Evolutionary conservation across 2,797 vertebrate genomes (phyloP).

Genomic region (Sorex maritimensis): DNA sequence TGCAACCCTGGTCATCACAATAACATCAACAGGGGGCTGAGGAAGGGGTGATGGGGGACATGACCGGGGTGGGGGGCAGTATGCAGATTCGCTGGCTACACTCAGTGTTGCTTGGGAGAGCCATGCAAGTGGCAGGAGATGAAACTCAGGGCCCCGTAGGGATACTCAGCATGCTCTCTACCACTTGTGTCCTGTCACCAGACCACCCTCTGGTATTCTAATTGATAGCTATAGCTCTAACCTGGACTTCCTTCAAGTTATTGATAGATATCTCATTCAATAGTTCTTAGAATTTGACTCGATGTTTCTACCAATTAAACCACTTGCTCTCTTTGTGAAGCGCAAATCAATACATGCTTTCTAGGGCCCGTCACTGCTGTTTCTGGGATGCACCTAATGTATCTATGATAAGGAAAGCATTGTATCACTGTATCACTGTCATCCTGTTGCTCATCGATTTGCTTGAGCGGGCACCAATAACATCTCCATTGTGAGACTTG

Average conservation of each 20-base stretch:
- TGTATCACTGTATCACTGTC: background rate
- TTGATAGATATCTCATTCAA: slow-evolving; percentile 63
- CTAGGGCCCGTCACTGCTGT: background rate
- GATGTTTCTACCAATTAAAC: slow-evolving; percentile 64
- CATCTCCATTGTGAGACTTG: no score
- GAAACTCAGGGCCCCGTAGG: no score
- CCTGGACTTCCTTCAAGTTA: slow-evolving; percentile 63
- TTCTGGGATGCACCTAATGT: background rate
- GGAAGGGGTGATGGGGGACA: no score
- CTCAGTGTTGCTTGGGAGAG: no score
- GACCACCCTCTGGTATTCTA: slow-evolving; percentile 17
- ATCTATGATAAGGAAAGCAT: background rate
- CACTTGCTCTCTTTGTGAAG: slow-evolving; percentile 14
- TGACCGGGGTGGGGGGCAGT: no score
- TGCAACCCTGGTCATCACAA: no score
- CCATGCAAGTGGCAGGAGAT: no score
- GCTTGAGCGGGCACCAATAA: no score
- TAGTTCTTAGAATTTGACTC: slow-evolving; percentile 71
- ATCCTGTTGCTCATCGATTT: no score
- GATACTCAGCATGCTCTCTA: no score
- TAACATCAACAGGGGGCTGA: no score
- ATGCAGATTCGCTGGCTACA: no score
- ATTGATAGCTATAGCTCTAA: slow-evolving; percentile 50
- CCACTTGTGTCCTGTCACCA: background rate
- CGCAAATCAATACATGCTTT: slow-evolving; percentile 69